phyloP scores from a whole-genome alignment of 2,888 invertebrate genomes.

The Drosophila lutescens region DNA sequence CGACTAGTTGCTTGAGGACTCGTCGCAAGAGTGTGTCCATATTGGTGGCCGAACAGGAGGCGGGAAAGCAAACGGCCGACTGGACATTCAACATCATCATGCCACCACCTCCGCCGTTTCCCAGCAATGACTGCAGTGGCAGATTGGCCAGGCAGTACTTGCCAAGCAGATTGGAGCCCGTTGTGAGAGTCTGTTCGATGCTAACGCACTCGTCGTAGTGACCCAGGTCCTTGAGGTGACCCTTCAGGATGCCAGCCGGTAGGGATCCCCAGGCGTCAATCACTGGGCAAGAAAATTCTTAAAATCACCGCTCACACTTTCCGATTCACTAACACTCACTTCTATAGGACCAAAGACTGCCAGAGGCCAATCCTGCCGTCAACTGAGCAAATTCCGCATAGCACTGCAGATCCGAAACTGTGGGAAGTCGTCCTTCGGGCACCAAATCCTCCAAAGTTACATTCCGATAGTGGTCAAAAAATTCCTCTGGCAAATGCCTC shows the following conservation, averaged over 20 bases:
- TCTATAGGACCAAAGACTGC: conserved; percentile 44
- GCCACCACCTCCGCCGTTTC: not conserved
- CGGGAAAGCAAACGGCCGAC: conserved; percentile 71
- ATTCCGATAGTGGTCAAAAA: conserved; percentile 22
- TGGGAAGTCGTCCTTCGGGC: conserved; percentile 8
- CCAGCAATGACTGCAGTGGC: conserved; percentile 34
- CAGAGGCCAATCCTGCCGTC: conserved; percentile 25
- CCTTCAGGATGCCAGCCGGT: conserved; percentile 81
- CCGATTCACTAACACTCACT: conserved; percentile 29
- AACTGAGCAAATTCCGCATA: conserved; percentile 45
- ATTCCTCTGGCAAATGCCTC: conserved; percentile 28
- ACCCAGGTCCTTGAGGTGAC: conserved; percentile 81
- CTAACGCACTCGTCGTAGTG: conserved; percentile 83
- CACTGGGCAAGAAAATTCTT: conserved; percentile 65
- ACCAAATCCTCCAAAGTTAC: conserved; percentile 27
- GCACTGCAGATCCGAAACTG: conserved; percentile 44
- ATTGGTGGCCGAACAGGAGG: conserved; percentile 53
- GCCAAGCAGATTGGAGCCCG: conserved; percentile 39
- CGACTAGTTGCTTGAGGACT: conserved; percentile 36
- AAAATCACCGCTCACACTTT: rapidly evolving
- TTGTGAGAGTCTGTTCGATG: conserved; percentile 45
- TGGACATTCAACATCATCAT: conserved; percentile 12
- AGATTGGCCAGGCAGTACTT: conserved; percentile 55
- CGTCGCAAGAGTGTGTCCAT: conserved; percentile 49
- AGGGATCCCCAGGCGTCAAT: conserved; percentile 83